Percentiles rank a stretch among this genome's conserved stretches.
Evolutionary conservation across 1,140 invertebrate species (phyloP).

Genomic region (Epicauta chinensis): DNA sequence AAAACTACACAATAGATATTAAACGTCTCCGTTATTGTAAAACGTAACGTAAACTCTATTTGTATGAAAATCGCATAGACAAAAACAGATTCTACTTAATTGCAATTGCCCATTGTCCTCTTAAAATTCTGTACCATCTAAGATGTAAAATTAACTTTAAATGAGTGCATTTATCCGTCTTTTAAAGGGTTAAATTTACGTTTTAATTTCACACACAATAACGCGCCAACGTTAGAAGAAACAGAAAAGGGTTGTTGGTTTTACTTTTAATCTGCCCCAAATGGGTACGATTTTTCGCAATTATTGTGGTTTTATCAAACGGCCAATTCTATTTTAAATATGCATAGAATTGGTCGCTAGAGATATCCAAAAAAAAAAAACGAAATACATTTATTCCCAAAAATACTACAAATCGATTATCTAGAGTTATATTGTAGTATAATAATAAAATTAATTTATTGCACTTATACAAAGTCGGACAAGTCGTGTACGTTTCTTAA

Average conservation of each 20-base stretch:
- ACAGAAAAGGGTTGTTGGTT: constrained; percentile 36
- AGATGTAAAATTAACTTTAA: constrained; percentile 22
- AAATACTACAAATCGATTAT: too few relatives aligned
- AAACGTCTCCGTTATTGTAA: too few relatives aligned
- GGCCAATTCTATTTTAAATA: constrained; percentile 23
- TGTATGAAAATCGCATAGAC: too few relatives aligned
- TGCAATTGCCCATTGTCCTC: not conserved
- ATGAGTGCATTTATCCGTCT: constrained; percentile 20
- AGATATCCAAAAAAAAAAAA: constrained; percentile 3
- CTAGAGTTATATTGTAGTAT: too few relatives aligned
- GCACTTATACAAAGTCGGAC: too few relatives aligned
- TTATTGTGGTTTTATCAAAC: constrained; percentile 35
- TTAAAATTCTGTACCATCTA: not conserved
- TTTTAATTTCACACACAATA: constrained; percentile 42
- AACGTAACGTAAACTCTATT: too few relatives aligned
- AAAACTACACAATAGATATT: constrained; percentile 17
- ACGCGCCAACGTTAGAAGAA: constrained; percentile 26
- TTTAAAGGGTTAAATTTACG: constrained; percentile 28
- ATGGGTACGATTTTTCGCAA: constrained; percentile 28
- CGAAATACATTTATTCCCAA: too few relatives aligned
- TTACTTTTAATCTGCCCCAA: constrained; percentile 25
- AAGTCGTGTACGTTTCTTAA: too few relatives aligned
- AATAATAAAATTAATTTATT: too few relatives aligned
- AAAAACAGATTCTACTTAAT: too few relatives aligned
- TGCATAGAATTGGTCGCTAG: constrained; percentile 22